phyloP scores from a whole-genome alignment of 1,140 invertebrate species.

The Acromyrmex heyeri region DNA sequence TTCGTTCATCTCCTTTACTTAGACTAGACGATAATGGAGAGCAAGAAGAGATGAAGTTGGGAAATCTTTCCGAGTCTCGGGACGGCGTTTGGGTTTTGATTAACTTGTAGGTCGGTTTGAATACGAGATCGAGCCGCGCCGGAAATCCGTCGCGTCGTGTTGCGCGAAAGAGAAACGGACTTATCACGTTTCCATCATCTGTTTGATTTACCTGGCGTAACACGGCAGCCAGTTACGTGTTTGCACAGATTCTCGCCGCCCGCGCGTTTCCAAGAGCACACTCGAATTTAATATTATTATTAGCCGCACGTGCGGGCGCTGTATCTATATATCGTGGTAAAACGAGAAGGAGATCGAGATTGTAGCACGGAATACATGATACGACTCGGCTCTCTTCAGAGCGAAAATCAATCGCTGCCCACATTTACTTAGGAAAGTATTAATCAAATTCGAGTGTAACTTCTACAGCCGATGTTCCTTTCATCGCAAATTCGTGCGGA shows the following conservation, averaged over 20 bases:
- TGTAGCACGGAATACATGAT: constrained; percentile 14
- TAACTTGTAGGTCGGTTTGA: constrained; percentile 81
- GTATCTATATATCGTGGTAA: constrained; percentile 38
- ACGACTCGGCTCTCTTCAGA: background rate
- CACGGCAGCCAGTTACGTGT: constrained; percentile 72
- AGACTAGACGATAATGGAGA: constrained; percentile 59
- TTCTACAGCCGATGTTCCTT: background rate
- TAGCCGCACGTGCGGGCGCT: constrained; percentile 21
- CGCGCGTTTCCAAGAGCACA: constrained; percentile 36
- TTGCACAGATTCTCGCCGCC: constrained; percentile 61
- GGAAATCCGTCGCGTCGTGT: constrained; percentile 33
- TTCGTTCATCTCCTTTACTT: background rate
- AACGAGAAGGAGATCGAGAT: constrained; percentile 59
- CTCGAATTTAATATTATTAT: constrained; percentile 67
- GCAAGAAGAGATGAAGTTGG: constrained; percentile 77
- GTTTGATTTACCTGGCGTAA: constrained; percentile 72
- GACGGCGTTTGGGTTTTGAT: constrained; percentile 80
- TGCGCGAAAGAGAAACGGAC: constrained; percentile 37
- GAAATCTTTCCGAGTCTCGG: constrained; percentile 63
- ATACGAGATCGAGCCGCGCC: constrained; percentile 70
- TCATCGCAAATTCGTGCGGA: background rate
- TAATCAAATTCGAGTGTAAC: constrained; percentile 19
- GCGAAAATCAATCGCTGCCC: constrained; percentile 31
- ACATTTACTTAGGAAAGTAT: constrained; percentile 49
- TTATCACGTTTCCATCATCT: constrained; percentile 72